Evolutionary conservation across 2,888 invertebrate species (phyloP), one percentile per base, ranked within the genome.

Genomic region (Synanthedon myopaeformis): DNA sequence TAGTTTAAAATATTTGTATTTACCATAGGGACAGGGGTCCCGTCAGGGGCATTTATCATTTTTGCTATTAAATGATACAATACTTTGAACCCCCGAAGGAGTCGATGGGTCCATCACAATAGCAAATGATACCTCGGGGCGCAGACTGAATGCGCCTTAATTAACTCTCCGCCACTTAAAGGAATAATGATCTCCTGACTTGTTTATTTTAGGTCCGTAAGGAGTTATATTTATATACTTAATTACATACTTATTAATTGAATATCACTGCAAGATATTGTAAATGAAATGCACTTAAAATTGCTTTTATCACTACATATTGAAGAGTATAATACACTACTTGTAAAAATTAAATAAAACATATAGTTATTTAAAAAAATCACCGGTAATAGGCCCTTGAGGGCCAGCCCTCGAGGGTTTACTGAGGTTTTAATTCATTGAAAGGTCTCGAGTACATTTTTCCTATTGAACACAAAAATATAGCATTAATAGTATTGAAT

Each of bases 61-160:
- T 86, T 81, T 74, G 83, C 83, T 80, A 85, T 86, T 85, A 85
- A 84, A 72, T 76, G 62, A 63, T 69, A 76, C 80, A 85, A 82
- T 80, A 74, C 73, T 63, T 60, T 61, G 69, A 74, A 77, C 76
- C 84, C 84, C 81, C 80, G 75, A 79, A 86, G 83, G 81, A 85
- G 75, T 72, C 76, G 71, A 78, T 74, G 76, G 78, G 78, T 76
- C 74, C 76, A 76, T 81, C 77, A 85, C 85, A 86, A 87, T 79
- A 83, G 81, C 79, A 80, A 86, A 84, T 83, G 82, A 83, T 85
- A 82, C 82, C 81, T 81, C 66, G 69, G 81, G 84, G 83, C 76
- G 69, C 67, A 66, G 70, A 70, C 69, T 82, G 77, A 83, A 84
- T 84, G 77, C 73, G 61, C 79, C 77, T 82, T 85, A 85, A 86